Conservation (phyloP, 2,888 invertebrate species). For the Rhopalosiphum nymphaeae region DNA sequence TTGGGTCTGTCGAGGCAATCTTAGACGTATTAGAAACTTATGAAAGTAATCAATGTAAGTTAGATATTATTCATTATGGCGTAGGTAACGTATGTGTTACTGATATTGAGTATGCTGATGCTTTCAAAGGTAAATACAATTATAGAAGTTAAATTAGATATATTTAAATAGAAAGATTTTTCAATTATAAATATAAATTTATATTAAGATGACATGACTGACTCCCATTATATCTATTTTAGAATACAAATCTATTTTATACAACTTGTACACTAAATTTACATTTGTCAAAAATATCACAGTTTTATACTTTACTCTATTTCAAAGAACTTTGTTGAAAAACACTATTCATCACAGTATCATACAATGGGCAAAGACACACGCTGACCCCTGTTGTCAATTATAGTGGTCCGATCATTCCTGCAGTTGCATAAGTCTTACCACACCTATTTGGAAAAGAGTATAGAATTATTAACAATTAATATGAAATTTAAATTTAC, state of each 20-base stretch:
- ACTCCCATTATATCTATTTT: neutral
- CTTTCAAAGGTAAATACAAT: slow-evolving; percentile 75
- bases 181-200: neutral
- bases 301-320: neutral
- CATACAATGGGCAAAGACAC: too few relatives aligned
- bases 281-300: neutral
- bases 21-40: slow-evolving; percentile 91
- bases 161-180: neutral
- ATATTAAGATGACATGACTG: neutral
- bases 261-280: neutral
- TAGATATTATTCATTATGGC: slow-evolving; percentile 90
- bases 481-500: too few relatives aligned
- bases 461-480: neutral
- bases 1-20: slow-evolving; percentile 96
- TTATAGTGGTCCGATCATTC: too few relatives aligned
- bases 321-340: too few relatives aligned
- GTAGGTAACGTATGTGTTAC: slow-evolving; percentile 88
- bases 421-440: too few relatives aligned
- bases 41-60: slow-evolving; percentile 78
- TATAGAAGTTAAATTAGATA: neutral
- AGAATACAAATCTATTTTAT: too few relatives aligned
- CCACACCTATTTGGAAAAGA: too few relatives aligned
- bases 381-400: too few relatives aligned
- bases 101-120: slow-evolving; percentile 85
- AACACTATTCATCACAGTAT: too few relatives aligned